Base-by-base conservation (phyloP, 2,113 vertebrate genomes). In the Heterotilapia buettikoferi region DNA sequence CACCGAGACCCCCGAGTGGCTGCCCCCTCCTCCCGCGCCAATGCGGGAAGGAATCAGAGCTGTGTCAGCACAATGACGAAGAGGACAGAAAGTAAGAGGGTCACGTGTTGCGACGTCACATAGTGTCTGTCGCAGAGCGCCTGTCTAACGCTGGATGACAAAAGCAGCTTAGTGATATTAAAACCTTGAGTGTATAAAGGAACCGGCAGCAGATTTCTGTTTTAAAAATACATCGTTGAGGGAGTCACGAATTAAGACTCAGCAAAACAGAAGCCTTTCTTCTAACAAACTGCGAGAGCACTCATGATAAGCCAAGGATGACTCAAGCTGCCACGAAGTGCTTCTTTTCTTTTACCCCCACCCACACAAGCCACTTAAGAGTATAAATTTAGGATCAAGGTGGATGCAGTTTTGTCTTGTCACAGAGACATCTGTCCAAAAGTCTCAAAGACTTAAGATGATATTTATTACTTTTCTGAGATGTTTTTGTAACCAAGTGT, bases 1-100 rank as follows among this genome's bases (percentile, higher is more conserved):
- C 81, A 85, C 90, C 87, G 66, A 86, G 89, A 83, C 71, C 84
- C 54, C 66, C 6, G 18, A 90, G 82, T 88, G 86, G 86, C 84
- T 88, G 88, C 88, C 84, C 71, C 76, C 78, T 85, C 84, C 86
- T 90, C 83, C 85, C 5, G 26, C 82, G 84, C 57, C 61, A 81
- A 68, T 9, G 50, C 50, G 26, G 73, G 33, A 24, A 38, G 85
- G 40, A 86, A 66, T 26, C 68, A 9, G 13, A 40, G 79, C 61
- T 59, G 80, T 85, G 88, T 92, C 91, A 89, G 90, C 86, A 86
- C 53, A 86, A 73, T n/a, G 53, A 53, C 11, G 52, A 47, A 29
- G 8, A 85, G 82, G 40, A 31, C 29, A 9, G 85, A 47, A 24
- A 43, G 38, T 21, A 29, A 38, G 45, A 52, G 29, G 43, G 88